A percentile compares a stretch with the other conserved stretches of the same genome.
phyloP scores from a whole-genome alignment of 2,113 vertebrate species.

The Thinocorus orbignyianus region DNA sequence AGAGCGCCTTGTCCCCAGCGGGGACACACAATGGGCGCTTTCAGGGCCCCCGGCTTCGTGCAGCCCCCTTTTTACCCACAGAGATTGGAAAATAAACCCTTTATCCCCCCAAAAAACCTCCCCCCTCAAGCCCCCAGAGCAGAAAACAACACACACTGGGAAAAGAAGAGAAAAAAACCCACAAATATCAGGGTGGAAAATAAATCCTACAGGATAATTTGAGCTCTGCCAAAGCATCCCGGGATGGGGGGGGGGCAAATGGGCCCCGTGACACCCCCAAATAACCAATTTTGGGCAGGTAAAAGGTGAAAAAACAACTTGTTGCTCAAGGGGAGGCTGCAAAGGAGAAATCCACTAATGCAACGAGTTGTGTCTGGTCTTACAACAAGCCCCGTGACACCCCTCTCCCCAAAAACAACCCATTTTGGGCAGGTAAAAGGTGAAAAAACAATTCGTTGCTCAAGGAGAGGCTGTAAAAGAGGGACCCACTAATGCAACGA shows the following conservation, averaged over 20 bases:
- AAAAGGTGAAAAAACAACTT: background rate
- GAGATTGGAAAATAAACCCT: background rate
- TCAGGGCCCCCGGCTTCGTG: background rate
- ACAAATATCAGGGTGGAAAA: background rate
- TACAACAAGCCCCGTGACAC: no score
- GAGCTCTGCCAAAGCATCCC: background rate
- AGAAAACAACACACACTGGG: background rate
- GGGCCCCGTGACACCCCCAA: accelerated
- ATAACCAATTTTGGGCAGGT: background rate
- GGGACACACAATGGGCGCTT: slow-evolving; percentile 1
- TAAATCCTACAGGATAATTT: no score
- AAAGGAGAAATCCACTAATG: no score
- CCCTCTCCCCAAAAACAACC: no score
- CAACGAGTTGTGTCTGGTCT: no score
- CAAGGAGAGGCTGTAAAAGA: no score
- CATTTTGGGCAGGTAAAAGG: background rate
- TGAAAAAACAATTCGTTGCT: background rate
- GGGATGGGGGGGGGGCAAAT: accelerated
- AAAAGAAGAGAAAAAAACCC: no score
- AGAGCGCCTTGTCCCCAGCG: background rate
- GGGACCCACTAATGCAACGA: no score
- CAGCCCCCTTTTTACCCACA: background rate
- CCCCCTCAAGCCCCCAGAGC: background rate
- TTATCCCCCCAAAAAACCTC: background rate
- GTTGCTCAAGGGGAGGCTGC: no score